Evolutionary conservation across 2,888 invertebrate species (phyloP).

Genomic region (Spisula subtruncata): DNA sequence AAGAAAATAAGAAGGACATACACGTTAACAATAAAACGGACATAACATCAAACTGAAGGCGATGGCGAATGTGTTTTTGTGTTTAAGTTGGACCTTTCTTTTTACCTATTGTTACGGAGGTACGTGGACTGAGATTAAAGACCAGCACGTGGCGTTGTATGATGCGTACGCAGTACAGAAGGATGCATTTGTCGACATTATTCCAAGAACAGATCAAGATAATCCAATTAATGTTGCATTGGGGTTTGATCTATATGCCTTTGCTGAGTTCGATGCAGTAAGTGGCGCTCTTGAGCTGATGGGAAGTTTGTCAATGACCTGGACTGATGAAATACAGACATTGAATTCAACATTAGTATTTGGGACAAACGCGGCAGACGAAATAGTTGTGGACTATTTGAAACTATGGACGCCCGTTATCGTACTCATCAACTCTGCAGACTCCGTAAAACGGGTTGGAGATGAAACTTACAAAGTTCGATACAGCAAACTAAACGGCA

Average conservation of each 20-base stretch:
- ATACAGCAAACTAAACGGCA: constrained; percentile 26
- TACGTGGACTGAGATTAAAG: constrained; percentile 35
- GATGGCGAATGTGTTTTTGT: not conserved
- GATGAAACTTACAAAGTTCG: constrained; percentile 60
- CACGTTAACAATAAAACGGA: not conserved
- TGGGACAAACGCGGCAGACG: not conserved
- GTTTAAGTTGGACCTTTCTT: not conserved
- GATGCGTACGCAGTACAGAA: constrained; percentile 24
- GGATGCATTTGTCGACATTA: not conserved
- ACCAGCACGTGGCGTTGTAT: constrained; percentile 40
- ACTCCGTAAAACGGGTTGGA: constrained; percentile 58
- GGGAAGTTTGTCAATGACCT: constrained; percentile 59
- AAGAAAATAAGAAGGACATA: not conserved
- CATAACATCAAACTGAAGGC: not conserved
- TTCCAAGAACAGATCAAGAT: constrained; percentile 32
- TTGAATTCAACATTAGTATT: not conserved
- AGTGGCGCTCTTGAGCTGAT: constrained; percentile 58
- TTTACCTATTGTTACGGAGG: not conserved
- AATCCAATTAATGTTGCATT: constrained; percentile 47
- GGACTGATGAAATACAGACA: constrained; percentile 49
- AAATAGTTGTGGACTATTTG: constrained; percentile 48
- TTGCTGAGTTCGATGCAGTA: constrained; percentile 65
- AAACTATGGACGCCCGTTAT: constrained; percentile 66
- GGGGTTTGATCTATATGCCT: constrained; percentile 45
- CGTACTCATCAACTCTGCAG: constrained; percentile 61